Evolutionary conservation across 2,888 invertebrate species (phyloP).

Genomic region (Lasioglossum pauxillum): DNA sequence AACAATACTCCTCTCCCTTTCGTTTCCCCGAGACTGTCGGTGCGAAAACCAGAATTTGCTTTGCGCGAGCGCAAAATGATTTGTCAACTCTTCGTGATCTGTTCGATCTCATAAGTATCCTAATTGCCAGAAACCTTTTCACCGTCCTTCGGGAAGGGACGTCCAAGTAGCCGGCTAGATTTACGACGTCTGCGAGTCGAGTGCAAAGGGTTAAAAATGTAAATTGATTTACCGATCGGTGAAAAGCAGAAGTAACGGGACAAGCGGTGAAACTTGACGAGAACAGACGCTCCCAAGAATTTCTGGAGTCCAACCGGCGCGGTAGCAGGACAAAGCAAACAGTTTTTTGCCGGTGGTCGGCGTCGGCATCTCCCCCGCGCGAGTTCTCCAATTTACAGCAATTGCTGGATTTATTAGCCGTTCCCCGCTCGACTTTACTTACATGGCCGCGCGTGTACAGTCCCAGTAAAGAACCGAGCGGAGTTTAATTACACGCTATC

Average conservation of each 20-base stretch:
- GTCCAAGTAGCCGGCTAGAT: background rate
- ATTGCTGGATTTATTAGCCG: conserved; percentile 71
- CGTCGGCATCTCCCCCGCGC: conserved; percentile 20
- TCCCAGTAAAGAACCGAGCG: conserved; percentile 45
- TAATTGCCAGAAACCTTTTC: background rate
- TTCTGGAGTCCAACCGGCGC: background rate
- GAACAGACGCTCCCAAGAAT: conserved; percentile 12
- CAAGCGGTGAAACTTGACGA: background rate
- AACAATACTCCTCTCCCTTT: background rate
- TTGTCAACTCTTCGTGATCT: background rate
- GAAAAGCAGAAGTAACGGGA: background rate
- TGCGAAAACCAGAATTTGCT: background rate
- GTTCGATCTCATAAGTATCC: background rate
- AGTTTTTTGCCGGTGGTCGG: conserved; percentile 41
- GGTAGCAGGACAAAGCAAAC: conserved; percentile 39
- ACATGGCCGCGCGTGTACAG: conserved; percentile 55
- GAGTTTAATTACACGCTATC: conserved; percentile 61
- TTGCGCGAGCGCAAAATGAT: background rate
- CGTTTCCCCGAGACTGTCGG: background rate
- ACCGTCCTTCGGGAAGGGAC: background rate
- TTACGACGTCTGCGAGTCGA: background rate
- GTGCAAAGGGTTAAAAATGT: background rate
- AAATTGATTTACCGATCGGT: background rate
- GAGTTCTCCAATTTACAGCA: conserved; percentile 70
- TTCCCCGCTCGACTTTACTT: conserved; percentile 55